Base-by-base conservation (phyloP, 2,797 vertebrate genomes). In the Myripristis murdjan region DNA sequence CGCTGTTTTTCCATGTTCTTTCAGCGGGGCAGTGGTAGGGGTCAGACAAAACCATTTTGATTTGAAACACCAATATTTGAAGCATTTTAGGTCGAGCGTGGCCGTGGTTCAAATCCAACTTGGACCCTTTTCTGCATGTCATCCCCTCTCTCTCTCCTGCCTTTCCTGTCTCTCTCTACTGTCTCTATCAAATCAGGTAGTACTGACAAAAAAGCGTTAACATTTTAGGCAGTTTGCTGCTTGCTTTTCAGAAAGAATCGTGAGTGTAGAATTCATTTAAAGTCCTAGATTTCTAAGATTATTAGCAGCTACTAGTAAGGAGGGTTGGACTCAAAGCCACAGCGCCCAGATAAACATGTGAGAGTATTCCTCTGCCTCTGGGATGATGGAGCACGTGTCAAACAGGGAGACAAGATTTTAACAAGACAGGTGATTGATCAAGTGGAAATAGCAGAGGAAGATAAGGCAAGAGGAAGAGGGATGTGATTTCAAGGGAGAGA, bases 1-100 rank as follows among this genome's bases (percentile, higher is more conserved):
- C 70, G 46, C 20, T 73, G 62, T 54, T 70, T 35, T 60, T 70
- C 20, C 16, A 64, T 60, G 56, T 72, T 64, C 23, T 51, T 64
- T 51, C 69, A 70, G 54, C 20, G 55, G 54, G 70, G 59, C 64
- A 22, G 44, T 26, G 46, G 59, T 41, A 43, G 3, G 12, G 74
- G 43, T 54, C 47, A 61, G 68, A 80, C 44, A n/a, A 20, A 53
- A 66, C 43, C 5, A 28, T 63, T 37, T 64, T 60, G 41, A 47
- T 47, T 66, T 64, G 75, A n/a, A n/a, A n/a, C n/a, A n/a, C n/a
- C n/a, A n/a, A n/a, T n/a, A n/a, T n/a, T n/a, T n/a, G n/a, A n/a
- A n/a, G n/a, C n/a, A n/a, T n/a, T n/a, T n/a, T n/a, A n/a, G n/a
- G n/a, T n/a, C n/a, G n/a, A n/a, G n/a, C n/a, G n/a, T n/a, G n/a